Evolutionary conservation across 2,797 vertebrate genomes (phyloP), one percentile per base, ranked within the genome.

Genomic region (Chrysocyon brachyurus): DNA sequence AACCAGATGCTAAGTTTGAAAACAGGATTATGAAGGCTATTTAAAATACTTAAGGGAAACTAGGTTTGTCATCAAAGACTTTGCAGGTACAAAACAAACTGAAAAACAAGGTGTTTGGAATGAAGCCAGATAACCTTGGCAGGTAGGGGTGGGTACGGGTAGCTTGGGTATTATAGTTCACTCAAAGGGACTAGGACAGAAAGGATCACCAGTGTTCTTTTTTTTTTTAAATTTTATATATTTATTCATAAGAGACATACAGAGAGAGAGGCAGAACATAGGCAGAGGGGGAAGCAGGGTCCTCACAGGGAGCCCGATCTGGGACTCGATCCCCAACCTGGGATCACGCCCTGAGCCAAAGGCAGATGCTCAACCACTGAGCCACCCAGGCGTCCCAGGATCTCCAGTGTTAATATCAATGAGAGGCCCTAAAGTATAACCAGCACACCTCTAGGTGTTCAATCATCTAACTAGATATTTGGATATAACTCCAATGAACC

Each of bases 1-100:
- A 12, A 4, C 31, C n/a, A 91, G 22, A 15, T n/a, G 19, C 10
- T n/a, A 28, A 56, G 33, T 19, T 95, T 82, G 16, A 68, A 87
- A 94, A 61, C 16, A 64, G 5, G 4, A 66, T 64, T 89, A 40
- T 90, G 22, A 77, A 97, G 94, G 70, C 12, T 84, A 36, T 87
- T 72, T 36, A 86, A 84, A 96, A 73, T 75, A 85, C n/a, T 66
- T 87, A 28, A 54, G 49, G 75, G 70, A 72, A 26, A 49, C 28
- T 81, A 84, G 8, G 10, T 36, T 85, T 90, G 26, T 72, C 75
- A 95, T 26, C 40, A 78, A 36, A 90, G 66, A 59, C 75, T 96
- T 77, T 21, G 8, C 24, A 87, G 28, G 8, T 66, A 21, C 28
- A 83, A 83, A 73, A 61, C 0, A 78, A 81, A 82, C 6, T 14